Percentiles rank a stretch among this genome's conserved stretches.
phyloP scores from a whole-genome alignment of 2,113 vertebrate genomes.

The Ophthalmolycus amberensis region DNA sequence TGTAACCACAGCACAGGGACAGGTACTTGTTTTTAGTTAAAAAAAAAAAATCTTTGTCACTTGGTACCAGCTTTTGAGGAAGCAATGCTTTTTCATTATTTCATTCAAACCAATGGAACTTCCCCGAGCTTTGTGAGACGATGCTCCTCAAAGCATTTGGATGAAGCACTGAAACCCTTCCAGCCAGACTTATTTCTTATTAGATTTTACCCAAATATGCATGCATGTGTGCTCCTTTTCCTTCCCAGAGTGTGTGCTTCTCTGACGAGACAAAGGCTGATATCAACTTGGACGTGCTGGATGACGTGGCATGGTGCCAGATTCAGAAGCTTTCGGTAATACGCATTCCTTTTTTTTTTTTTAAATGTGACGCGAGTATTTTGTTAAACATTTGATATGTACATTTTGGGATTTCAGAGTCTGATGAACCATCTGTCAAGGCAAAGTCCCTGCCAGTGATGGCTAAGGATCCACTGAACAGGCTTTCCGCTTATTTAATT shows the following conservation, averaged over 20 bases:
- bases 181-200: not conserved
- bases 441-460: conserved; percentile 38
- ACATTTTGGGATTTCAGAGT: conserved; percentile 49
- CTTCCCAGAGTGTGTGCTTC: conserved; percentile 56
- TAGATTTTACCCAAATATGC: not conserved
- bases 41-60: not conserved
- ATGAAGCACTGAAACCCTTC: not conserved
- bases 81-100: not conserved
- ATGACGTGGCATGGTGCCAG: conserved; percentile 70
- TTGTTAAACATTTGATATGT: not conserved
- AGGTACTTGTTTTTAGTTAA: conserved; percentile 38
- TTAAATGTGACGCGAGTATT: not conserved
- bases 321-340: conserved; percentile 68
- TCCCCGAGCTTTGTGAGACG: not conserved
- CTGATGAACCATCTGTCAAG: conserved; percentile 64
- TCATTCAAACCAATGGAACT: not conserved
- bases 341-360: fast-evolving
- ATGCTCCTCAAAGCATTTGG: not conserved
- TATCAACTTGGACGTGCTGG: conserved; percentile 69
- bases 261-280: conserved; percentile 74
- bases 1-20: conserved; percentile 71
- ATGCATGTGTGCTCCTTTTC: not conserved
- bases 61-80: not conserved
- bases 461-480: not conserved
- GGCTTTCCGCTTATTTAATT: not conserved